These are phyloP conservation scores for Astatoreochromis straeleni DNA, from an alignment of 2,113 vertebrate species.

Conservation along the genomic window DNA sequence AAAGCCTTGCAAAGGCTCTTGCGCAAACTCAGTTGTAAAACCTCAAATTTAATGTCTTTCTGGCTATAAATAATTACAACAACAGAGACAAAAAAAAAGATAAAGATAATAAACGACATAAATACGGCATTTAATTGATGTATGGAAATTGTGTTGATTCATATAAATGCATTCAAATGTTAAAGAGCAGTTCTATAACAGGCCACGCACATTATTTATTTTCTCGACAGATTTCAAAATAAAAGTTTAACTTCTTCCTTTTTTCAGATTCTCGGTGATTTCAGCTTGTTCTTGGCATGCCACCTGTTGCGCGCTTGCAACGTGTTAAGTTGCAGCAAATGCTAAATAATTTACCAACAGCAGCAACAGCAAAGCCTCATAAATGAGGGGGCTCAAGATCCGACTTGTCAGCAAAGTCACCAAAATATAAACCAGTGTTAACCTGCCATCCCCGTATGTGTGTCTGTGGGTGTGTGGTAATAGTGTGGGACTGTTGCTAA, in stretches of 20 bases:
- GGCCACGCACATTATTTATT: accelerated
- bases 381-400: not conserved
- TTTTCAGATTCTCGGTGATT: accelerated
- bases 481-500: not conserved
- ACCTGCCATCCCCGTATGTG: not conserved
- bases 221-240: not conserved
- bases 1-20: not conserved
- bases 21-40: not conserved
- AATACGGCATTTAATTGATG: not conserved
- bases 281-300: not conserved
- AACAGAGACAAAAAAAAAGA: not conserved
- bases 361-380: not conserved
- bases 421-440: not conserved
- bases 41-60: not conserved
- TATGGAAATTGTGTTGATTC: not conserved
- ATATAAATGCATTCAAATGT: not conserved
- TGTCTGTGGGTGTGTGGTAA: not conserved
- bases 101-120: not conserved
- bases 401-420: not conserved
- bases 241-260: not conserved
- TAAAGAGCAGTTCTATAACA: not conserved
- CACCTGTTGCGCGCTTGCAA: slow-evolving; percentile 15
- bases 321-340: not conserved
- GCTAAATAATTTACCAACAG: not conserved
- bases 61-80: accelerated